phyloP scores from a whole-genome alignment of 1,140 invertebrate genomes.

The Latrodectus geometricus region DNA sequence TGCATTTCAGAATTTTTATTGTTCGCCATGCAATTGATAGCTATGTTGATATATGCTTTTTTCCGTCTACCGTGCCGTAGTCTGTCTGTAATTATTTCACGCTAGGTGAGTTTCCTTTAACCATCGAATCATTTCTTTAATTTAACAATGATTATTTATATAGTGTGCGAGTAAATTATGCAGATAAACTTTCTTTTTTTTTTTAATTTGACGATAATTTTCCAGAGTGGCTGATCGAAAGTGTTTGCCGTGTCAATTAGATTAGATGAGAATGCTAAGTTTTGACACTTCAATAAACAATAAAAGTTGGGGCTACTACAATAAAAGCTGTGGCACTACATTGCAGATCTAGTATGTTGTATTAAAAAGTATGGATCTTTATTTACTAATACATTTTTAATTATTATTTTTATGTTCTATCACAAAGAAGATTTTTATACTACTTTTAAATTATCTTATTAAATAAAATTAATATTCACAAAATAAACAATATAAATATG shows the following conservation, averaged over 20 bases:
- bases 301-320: too few species aligned
- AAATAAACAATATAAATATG: too few species aligned
- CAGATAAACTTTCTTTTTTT: background rate
- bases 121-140: background rate
- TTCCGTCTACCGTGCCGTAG: background rate
- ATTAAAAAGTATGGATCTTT: too few species aligned
- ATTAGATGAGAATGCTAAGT: background rate
- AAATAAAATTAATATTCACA: too few species aligned
- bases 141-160: background rate
- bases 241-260: background rate
- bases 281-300: too few species aligned
- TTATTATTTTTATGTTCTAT: too few species aligned
- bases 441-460: too few species aligned
- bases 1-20: constrained; percentile 33
- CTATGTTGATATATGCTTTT: constrained; percentile 6
- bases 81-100: too few species aligned
- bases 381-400: too few species aligned
- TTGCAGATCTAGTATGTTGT: too few species aligned
- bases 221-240: background rate
- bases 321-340: too few species aligned
- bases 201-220: background rate
- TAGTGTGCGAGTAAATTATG: background rate
- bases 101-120: background rate
- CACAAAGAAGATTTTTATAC: too few species aligned
- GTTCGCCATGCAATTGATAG: constrained; percentile 22